Evolutionary conservation across 2,113 vertebrate species (phyloP), one percentile per base, ranked within the genome.

Genomic region (Aptenodytes patagonicus): DNA sequence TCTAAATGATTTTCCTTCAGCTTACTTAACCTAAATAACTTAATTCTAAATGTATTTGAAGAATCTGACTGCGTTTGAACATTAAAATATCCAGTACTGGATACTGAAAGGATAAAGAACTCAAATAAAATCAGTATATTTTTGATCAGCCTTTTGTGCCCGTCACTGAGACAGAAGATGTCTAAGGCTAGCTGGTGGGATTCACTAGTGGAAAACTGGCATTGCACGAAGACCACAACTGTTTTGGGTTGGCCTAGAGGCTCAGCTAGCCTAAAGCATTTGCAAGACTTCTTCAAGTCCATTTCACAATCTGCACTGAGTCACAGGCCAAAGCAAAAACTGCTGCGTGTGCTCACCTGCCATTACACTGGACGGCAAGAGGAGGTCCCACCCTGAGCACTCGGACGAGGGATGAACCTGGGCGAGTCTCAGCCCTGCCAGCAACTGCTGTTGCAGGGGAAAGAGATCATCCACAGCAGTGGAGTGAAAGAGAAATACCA

Each of bases 351-450:
- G 17, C 21, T 68, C 32, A 5, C 7, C 21, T 1, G 3, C 31
- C 26, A 6, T 42, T 42, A 38, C 36, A 26, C 26, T 11, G 20
- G 18, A 28, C 16, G 32, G 32, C 44, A 73, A 17, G 14, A 65
- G 44, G 36, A 82, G 10, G 9, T 51, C 44, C 58, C 44, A 73
- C 18, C 8, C 4, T 1, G 3, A 58, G 24, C 18, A 11, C 6
- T 72, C 0, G 0, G 5, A 20, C 0, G 2, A 44, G 7, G 13
- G 36, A 21, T 44, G 38, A 65, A 79, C 17, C 28, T 52, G 36
- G 38, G 29, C 17, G 79, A 10, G 51, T 73, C 16, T 71, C n/a
- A 73, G 31, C 9, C n/a, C 17, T 44, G 17, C 18, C 28, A 25
- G 25, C 11, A 44, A 5, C 32, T 44, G n/a, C 16, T 25, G 17